Base-by-base conservation (phyloP, 1,140 invertebrate genomes). In the Limonius californicus region DNA sequence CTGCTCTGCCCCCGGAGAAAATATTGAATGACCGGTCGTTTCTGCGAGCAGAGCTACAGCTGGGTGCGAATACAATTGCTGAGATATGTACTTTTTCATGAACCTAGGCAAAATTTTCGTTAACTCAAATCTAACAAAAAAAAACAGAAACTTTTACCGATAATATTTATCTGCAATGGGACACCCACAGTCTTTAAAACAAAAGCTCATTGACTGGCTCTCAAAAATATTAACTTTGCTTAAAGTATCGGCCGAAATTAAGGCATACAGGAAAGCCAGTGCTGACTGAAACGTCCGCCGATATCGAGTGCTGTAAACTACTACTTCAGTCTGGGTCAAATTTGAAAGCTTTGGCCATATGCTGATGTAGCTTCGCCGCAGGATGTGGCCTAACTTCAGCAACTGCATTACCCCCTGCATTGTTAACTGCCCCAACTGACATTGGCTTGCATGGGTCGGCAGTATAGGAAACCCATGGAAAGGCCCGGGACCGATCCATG, bases 211-310 rank as follows among this genome's bases (percentile, higher is more conserved):
- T 72, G 89, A 91, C 64, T 90, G 88, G 23, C 86, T 89, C 71
- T 92, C 90, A 6, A 80, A 78, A 27, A 91, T 76, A 4, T 74
- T 77, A 0, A 88, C 70, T 72, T 78, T 79, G 1, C 72, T 66
- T 66, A 82, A 64, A 4, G 66, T 69, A 71, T 82, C 66, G 61
- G 80, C 77, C 9, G 88, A 84, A 16, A 94, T 74, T 60, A 92
- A 83, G 0, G 88, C 84, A 78, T 87, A 94, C 9, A 94, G 73
- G 63, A 94, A 81, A 1, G 91, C 91, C 32, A 94, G 77, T 2
- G 88, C 87, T 71, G 92, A 95, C 76, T 97, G 94, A 66, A 92
- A 92, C 9, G 94, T 97, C 69, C 94, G 83, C 6, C 90, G 80
- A 75, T 93, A 94, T 32, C 88, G 82, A 0, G 94, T 97, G 61